Percentiles rank a stretch among this genome's conserved stretches.
phyloP scores from a whole-genome alignment of 1,140 invertebrate genomes.

The Yoshiicerus persimilis region DNA sequence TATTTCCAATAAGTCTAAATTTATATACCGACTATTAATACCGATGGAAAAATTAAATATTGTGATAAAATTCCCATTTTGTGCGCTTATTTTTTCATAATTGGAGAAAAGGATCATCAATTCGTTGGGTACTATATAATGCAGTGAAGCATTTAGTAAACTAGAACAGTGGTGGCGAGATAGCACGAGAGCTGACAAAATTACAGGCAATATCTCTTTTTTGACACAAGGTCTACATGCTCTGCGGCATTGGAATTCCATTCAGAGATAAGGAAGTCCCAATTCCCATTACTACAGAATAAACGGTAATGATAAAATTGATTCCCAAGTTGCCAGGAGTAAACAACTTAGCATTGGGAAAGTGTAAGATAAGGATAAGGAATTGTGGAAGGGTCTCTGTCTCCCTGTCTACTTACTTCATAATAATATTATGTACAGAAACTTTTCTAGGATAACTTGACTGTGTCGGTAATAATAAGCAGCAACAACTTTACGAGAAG shows the following conservation, averaged over 20 bases:
- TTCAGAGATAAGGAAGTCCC: constrained; percentile 7
- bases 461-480: not conserved
- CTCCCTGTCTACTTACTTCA: not conserved
- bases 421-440: not conserved
- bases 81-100: no score
- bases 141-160: not conserved
- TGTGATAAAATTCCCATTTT: no score
- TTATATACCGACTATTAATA: no score
- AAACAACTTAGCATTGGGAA: constrained; percentile 1
- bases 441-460: not conserved
- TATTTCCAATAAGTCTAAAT: no score
- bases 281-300: constrained; percentile 17
- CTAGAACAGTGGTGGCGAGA: not conserved
- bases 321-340: constrained; percentile 3
- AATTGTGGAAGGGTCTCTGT: not conserved
- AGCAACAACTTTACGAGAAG: not conserved
- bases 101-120: not conserved
- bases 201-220: constrained; percentile 5
- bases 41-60: no score
- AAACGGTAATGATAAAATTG: constrained; percentile 9
- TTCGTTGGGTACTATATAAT: not conserved
- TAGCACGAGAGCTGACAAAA: not conserved
- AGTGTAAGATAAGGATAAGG: not conserved
- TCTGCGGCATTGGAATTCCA: not conserved
- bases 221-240: constrained; percentile 11